These are phyloP conservation scores for Austrolebias charrua DNA, from an alignment of 2,797 vertebrate species.

Conservation along the genomic window DNA sequence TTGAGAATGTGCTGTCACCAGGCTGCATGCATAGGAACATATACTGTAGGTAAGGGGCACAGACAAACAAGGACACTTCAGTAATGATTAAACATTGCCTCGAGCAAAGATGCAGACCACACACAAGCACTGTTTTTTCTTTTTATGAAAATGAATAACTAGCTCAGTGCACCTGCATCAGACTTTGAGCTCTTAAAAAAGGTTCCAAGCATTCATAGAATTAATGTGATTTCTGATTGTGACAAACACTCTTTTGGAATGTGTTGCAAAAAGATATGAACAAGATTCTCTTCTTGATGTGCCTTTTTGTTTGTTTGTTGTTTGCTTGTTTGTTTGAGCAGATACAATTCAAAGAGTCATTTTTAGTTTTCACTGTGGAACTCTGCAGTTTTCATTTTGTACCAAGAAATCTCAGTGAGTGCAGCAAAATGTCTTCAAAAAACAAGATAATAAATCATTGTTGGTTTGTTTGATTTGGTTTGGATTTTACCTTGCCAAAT, in stretches of 20 bases:
- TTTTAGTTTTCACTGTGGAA: too few relatives aligned
- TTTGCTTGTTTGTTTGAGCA: too few relatives aligned
- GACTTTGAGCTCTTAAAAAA: conserved; percentile 22
- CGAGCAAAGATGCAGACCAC: conserved; percentile 18
- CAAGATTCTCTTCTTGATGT: too few relatives aligned
- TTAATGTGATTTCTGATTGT: background rate
- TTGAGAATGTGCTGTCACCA: background rate
- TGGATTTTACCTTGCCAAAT: too few relatives aligned
- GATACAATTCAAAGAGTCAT: too few relatives aligned
- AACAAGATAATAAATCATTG: too few relatives aligned
- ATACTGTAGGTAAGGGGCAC: background rate
- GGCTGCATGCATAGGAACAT: background rate
- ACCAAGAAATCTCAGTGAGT: too few relatives aligned
- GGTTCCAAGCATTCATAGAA: conserved; percentile 33
- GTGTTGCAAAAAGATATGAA: too few relatives aligned
- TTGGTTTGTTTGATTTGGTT: too few relatives aligned
- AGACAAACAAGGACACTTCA: background rate
- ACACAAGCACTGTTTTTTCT: conserved; percentile 17
- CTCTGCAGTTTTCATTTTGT: too few relatives aligned
- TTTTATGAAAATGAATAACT: conserved; percentile 28
- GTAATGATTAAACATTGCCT: conserved; percentile 18
- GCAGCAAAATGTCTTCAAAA: too few relatives aligned
- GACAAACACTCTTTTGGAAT: conserved; percentile 5
- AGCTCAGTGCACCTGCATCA: conserved; percentile 29
- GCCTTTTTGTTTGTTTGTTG: background rate